Evolutionary conservation across 2,888 invertebrate genomes (phyloP).

Genomic region (Aproaerema taeniolella): DNA sequence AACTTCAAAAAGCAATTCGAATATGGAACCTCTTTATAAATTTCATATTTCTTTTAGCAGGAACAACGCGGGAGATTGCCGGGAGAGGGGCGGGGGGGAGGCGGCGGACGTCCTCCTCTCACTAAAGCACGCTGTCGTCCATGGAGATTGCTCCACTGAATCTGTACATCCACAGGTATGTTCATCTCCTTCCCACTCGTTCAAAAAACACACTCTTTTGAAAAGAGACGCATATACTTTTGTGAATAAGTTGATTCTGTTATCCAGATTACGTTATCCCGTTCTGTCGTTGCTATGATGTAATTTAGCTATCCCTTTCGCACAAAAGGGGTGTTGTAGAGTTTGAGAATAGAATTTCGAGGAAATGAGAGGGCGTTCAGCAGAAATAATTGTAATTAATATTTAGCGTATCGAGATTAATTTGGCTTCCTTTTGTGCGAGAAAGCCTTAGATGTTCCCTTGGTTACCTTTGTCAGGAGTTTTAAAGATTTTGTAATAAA

Average conservation of each 20-base stretch:
- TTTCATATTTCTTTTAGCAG: conserved; percentile 31
- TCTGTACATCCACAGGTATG: conserved; percentile 73
- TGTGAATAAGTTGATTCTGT: background rate
- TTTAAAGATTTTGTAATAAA: too few relatives aligned
- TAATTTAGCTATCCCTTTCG: conserved; percentile 22
- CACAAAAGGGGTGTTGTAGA: conserved; percentile 28
- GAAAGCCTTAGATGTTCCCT: conserved; percentile 11
- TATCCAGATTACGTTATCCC: background rate
- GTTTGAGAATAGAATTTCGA: conserved; percentile 20
- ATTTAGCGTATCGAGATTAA: conserved; percentile 31
- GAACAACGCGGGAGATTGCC: conserved; percentile 70
- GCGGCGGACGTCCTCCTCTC: conserved; percentile 93
- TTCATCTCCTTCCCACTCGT: conserved; percentile 32
- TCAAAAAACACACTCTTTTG: background rate
- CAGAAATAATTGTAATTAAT: conserved; percentile 50
- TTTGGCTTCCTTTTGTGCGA: conserved; percentile 27
- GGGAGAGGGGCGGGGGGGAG: conserved; percentile 79
- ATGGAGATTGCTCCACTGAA: conserved; percentile 80
- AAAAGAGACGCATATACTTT: background rate
- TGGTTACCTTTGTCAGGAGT: conserved; percentile 6
- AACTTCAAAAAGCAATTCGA: too few relatives aligned
- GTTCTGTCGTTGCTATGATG: background rate
- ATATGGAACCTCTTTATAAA: too few relatives aligned
- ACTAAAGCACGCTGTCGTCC: conserved; percentile 91
- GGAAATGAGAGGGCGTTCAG: conserved; percentile 23